A percentile compares a stretch with the other conserved stretches of the same genome.
Conservation (phyloP, 2,888 invertebrate species). For the Lapara coniferarum region DNA sequence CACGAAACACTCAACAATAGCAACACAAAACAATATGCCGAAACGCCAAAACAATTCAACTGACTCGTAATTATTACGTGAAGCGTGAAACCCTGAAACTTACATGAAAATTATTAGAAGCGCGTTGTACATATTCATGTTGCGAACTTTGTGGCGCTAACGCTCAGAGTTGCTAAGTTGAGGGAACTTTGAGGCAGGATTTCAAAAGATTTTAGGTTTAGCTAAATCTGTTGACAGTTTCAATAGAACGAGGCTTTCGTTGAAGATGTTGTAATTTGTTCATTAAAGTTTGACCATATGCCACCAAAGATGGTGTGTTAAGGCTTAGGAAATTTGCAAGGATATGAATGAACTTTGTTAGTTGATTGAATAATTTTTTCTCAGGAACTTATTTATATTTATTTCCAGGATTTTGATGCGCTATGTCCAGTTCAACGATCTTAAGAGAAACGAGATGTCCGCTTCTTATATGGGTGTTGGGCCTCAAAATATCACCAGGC, state of each 20-base stretch:
- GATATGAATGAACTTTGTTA: no score
- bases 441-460: no score
- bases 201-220: conserved; percentile 23
- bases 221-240: conserved; percentile 23
- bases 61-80: conserved; percentile 27
- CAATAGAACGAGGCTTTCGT: not conserved
- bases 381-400: no score
- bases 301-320: not conserved
- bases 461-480: no score
- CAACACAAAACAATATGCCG: not conserved
- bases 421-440: no score
- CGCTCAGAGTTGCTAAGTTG: conserved; percentile 15
- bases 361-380: no score
- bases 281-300: conserved; percentile 9
- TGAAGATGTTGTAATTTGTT: conserved; percentile 6
- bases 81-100: conserved; percentile 28
- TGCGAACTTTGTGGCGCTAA: conserved; percentile 26
- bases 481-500: no score
- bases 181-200: conserved; percentile 1
- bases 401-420: no score
- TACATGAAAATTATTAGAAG: conserved; percentile 24
- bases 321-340: not conserved
- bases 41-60: conserved; percentile 18
- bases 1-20: not conserved
- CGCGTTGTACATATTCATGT: conserved; percentile 25